phyloP scores from a whole-genome alignment of 2,113 vertebrate species.

The Cynocephalus volans region DNA sequence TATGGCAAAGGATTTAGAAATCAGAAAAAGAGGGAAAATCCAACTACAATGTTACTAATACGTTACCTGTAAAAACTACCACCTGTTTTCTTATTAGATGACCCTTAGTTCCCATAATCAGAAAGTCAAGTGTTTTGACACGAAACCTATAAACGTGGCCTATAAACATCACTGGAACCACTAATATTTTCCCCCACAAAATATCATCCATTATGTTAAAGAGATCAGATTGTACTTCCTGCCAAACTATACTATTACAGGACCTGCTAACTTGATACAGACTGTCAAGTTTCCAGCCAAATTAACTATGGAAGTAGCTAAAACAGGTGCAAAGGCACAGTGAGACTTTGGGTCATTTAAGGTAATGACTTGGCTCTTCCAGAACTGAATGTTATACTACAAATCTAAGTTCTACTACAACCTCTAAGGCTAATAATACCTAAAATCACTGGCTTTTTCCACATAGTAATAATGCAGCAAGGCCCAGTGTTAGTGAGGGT shows the following conservation, averaged over 20 bases:
- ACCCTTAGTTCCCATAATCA: conserved; percentile 28
- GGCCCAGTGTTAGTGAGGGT: neutral
- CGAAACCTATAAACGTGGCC: neutral
- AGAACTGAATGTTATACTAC: conserved; percentile 50
- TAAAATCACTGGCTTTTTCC: conserved; percentile 56
- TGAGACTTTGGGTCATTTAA: conserved; percentile 48
- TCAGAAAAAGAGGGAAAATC: neutral
- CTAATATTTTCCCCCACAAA: conserved; percentile 54
- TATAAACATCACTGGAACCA: neutral
- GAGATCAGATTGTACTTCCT: conserved; percentile 41
- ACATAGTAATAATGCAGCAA: conserved; percentile 48
- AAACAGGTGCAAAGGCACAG: conserved; percentile 62
- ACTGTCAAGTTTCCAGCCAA: conserved; percentile 65
- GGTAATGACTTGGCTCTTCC: conserved; percentile 67
- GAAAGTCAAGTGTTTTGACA: conserved; percentile 51
- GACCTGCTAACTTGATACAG: conserved; percentile 63
- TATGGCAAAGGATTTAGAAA: conserved; percentile 53
- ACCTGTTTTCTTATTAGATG: neutral
- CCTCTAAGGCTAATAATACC: neutral
- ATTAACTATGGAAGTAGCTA: conserved; percentile 31
- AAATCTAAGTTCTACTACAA: conserved; percentile 47
- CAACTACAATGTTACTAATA: neutral
- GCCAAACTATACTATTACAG: conserved; percentile 55
- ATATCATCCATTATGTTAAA: conserved; percentile 24
- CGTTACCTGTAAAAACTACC: neutral